Evolutionary conservation across 1,140 invertebrate species (phyloP), one percentile per base, ranked within the genome.

Genomic region (Lasaia peninsularis): DNA sequence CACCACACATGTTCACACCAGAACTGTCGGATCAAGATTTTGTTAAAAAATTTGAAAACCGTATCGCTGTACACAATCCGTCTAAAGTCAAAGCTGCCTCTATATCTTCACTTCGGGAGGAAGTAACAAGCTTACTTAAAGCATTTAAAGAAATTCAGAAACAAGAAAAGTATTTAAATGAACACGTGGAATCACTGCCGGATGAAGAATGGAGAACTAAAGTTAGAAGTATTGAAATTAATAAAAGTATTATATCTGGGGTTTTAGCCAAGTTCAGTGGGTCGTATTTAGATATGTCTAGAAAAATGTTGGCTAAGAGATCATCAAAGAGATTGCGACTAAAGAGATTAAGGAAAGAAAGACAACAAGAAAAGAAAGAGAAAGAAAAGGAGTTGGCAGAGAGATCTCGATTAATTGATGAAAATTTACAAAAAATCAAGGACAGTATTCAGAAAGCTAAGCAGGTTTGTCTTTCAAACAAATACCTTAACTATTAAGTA

Each of bases 361-460:
- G 76, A 70, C 90, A 86, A 69, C 62, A 70, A 20, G 77, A 90
- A 40, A 91, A 90, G 56, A 68, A 73, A 56, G 63, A 76, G 52
- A 76, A 66, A 64, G 62, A 80, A 68, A 78, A 80, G 67, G 79
- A 80, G 69, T 82, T 63, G 40, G 71, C 75, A 71, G 86, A 82
- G 80, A 82, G 73, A 72, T 90, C 74, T 67, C 82, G 89, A 75
- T 87, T 89, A 67, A 94, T 92, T 71, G 90, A 90, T 91, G 90
- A 91, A 72, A 94, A 89, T 90, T 81, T 91, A 60, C 89, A 79
- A 72, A 91, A 88, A 67, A 91, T 91, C 64, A 89, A 93, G 67
- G 91, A 93, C 73, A 83, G 92, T 52, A 91, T 93, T 31, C 88
- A 92, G 54, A 91, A 87, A 62, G 89, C 89, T 48, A 93, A 93